Conservation (phyloP, 1,140 invertebrate genomes). For the Oedothorax gibbosus region DNA sequence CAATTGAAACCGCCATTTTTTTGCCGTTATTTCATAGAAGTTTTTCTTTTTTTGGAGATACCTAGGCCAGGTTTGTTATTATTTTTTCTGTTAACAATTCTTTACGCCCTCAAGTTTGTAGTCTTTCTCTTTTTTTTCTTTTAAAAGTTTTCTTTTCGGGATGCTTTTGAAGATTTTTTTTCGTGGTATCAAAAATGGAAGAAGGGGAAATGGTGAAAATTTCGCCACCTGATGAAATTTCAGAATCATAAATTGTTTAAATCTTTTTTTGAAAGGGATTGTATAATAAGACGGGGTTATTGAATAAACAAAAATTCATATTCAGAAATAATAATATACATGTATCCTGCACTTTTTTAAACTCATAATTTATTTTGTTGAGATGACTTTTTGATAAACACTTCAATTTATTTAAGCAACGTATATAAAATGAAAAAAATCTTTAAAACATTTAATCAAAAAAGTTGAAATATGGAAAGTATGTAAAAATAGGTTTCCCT, state of each 20-base stretch:
- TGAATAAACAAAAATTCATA: too few relatives aligned
- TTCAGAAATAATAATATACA: too few relatives aligned
- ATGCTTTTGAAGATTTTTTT: conserved; percentile 15
- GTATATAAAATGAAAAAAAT: too few relatives aligned
- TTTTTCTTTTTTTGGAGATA: conserved; percentile 7
- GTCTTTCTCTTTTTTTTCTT: not conserved
- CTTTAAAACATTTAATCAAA: too few relatives aligned
- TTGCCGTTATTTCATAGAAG: not conserved
- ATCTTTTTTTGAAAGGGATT: too few relatives aligned
- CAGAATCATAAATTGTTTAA: not conserved
- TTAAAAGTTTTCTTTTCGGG: not conserved
- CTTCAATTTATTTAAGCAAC: too few relatives aligned
- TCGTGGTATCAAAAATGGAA: not conserved
- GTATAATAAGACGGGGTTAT: too few relatives aligned
- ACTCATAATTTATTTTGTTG: too few relatives aligned
- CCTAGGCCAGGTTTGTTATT: not conserved
- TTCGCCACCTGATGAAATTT: conserved; percentile 18
- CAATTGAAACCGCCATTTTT: conserved; percentile 42
- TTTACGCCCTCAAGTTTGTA: conserved; percentile 41
- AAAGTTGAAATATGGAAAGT: too few relatives aligned
- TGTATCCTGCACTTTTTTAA: too few relatives aligned
- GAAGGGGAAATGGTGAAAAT: not conserved
- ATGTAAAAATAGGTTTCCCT: too few relatives aligned
- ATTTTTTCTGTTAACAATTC: not conserved
- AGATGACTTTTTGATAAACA: too few relatives aligned